These are phyloP conservation scores for Paracentrotus lividus DNA, from an alignment of 53 echinoderm and acorn worm genomes.

Conservation along the genomic window DNA sequence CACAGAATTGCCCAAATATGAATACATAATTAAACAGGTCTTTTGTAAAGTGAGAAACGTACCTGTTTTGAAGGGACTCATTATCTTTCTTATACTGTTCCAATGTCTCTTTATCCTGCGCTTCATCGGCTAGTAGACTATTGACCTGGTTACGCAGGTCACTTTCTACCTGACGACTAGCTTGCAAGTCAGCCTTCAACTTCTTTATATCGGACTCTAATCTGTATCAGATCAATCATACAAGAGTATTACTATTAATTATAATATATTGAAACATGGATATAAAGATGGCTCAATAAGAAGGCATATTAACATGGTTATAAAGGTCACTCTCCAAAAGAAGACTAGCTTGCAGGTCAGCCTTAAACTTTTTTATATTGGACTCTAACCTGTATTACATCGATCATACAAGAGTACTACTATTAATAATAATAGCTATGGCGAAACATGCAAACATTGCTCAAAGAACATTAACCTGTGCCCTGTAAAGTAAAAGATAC, in stretches of 20 bases:
- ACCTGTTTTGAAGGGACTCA: conserved; percentile 95
- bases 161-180: conserved; percentile 88
- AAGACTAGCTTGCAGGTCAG: conserved; percentile 90
- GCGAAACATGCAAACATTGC: too few relatives aligned
- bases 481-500: too few relatives aligned
- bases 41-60: conserved; percentile 24
- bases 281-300: too few relatives aligned
- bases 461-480: too few relatives aligned
- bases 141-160: conserved; percentile 84
- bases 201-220: conserved; percentile 95
- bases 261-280: too few relatives aligned
- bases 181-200: conserved; percentile 93
- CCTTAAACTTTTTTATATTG: conserved; percentile 95
- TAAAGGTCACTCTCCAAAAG: conserved; percentile 85
- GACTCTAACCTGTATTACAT: conserved; percentile 83
- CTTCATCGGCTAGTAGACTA: conserved; percentile 77
- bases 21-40: too few relatives aligned
- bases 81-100: conserved; percentile 93
- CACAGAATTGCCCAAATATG: too few relatives aligned
- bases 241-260: too few relatives aligned
- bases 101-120: conserved; percentile 79
- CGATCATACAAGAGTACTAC: not conserved
- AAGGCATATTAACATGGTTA: conserved; percentile 77
- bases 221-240: conserved; percentile 55
- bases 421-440: too few relatives aligned